Evolutionary conservation across 2,113 vertebrate species (phyloP).

Genomic region (Coptodon bakossiorum): DNA sequence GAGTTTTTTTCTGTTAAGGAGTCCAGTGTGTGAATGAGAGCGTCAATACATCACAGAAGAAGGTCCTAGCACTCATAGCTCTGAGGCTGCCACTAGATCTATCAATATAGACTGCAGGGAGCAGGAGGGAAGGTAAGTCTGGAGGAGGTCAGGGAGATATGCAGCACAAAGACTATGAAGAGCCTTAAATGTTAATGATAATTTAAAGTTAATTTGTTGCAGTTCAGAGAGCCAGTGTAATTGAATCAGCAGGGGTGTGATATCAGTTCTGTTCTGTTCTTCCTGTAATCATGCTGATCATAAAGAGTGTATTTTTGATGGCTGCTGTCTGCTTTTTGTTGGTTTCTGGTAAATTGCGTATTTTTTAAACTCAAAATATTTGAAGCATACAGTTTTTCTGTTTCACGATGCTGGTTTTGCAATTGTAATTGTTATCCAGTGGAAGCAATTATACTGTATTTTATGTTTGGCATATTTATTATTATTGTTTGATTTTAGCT

Average conservation of each 20-base stretch:
- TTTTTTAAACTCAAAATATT: not conserved
- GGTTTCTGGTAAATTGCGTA: not conserved
- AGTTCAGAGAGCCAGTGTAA: not conserved
- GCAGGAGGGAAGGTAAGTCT: not conserved
- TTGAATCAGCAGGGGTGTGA: not conserved
- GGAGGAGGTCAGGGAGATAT: not conserved
- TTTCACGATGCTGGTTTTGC: not conserved
- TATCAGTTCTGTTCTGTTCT: not conserved
- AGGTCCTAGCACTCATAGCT: not conserved
- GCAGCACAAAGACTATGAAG: not conserved
- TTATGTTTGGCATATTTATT: not conserved
- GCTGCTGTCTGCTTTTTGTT: not conserved
- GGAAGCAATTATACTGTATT: not conserved
- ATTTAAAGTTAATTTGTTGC: not conserved
- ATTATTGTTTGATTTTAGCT: not conserved
- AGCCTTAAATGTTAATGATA: not conserved
- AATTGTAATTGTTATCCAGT: not conserved
- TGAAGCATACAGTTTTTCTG: not conserved
- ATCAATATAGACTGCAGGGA: not conserved
- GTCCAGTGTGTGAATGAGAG: not conserved
- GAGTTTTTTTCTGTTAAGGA: not conserved
- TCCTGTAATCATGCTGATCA: not conserved
- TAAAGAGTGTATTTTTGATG: not conserved
- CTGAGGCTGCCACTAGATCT: not conserved
- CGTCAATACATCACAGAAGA: not conserved